Base-by-base conservation (phyloP, 1,140 invertebrate species). In the Argopecten irradians region DNA sequence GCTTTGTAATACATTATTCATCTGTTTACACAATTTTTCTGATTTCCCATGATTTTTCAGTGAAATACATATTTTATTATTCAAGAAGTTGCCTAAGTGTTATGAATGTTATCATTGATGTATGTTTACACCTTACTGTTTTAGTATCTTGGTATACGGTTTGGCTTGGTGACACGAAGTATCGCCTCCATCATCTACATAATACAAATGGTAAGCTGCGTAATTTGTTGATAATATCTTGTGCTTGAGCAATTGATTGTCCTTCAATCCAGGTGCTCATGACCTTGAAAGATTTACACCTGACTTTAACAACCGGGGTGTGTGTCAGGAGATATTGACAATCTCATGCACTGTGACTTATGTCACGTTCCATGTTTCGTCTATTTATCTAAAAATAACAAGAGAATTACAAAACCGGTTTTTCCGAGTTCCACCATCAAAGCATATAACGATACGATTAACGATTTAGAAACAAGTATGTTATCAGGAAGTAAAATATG, bases 111-210 rank as follows among this genome's bases (percentile, higher is more conserved):
- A 82, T 7, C 7, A 28, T 82, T 82, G 33, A 43, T 32, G 34
- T 1, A 86, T 46, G 14, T 86, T 39, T n/a, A n/a, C n/a, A n/a
- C n/a, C 84, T 87, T 91, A 83, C 16, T 34, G 36, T 96, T 96
- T 92, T 95, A 98, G 96, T 99, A 99, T 94, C 96, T 99, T 93
- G 98, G 98, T 86, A 91, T 92, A 88, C 84, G 94, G 33, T 95
- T 94, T 86, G 90, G 88, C 83, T 91, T 92, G 84, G 82, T 83
- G 34, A 89, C 93, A 32, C 82, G 93, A 87, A 86, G 92, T 8
- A 32, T 91, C 22, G 92, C 87, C 34, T 92, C 88, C 33, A n/a
- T 91, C 22, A 85, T 92, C 13, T 94, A 93, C 85, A 93, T 94
- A 22, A 36, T 94, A n/a, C 94, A 95, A 91, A 94, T 92, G 91